phyloP scores from a whole-genome alignment of 2,113 vertebrate genomes.

The Tylochromis polylepis region DNA sequence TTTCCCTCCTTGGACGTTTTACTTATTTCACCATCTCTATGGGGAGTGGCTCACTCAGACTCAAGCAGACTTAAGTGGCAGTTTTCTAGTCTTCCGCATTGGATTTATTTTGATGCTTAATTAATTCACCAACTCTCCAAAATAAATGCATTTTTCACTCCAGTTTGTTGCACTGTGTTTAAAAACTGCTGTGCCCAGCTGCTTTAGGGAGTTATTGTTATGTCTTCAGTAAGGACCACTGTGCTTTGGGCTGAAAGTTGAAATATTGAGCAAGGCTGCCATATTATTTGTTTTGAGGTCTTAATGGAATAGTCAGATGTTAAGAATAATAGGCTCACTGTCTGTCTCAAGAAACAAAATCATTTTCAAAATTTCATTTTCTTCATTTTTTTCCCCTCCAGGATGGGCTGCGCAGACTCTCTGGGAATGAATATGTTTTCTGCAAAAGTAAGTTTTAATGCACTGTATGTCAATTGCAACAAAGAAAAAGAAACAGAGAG shows the following conservation, averaged over 20 bases:
- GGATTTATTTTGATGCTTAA: neutral
- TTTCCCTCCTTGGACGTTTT: neutral
- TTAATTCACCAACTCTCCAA: neutral
- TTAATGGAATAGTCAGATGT: neutral
- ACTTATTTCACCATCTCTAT: neutral
- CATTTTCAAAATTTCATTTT: neutral
- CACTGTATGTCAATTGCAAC: neutral
- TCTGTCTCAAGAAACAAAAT: neutral
- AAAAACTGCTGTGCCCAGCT: neutral
- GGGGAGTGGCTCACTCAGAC: neutral
- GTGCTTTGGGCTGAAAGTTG: neutral
- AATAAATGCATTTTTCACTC: neutral
- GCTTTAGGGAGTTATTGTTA: neutral
- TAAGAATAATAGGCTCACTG: neutral
- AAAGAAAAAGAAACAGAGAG: neutral
- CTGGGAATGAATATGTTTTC: slow-evolving; percentile 90
- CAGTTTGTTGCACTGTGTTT: neutral
- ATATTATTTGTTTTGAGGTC: neutral
- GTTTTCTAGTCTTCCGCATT: neutral
- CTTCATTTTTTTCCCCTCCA: slow-evolving; percentile 54
- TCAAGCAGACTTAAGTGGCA: neutral
- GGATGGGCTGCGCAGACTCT: slow-evolving; percentile 88
- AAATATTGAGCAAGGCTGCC: neutral
- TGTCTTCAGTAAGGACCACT: neutral
- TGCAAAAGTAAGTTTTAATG: slow-evolving; percentile 84